Conservation (phyloP, 2,888 invertebrate genomes). For the Meiosimyza decipiens region DNA sequence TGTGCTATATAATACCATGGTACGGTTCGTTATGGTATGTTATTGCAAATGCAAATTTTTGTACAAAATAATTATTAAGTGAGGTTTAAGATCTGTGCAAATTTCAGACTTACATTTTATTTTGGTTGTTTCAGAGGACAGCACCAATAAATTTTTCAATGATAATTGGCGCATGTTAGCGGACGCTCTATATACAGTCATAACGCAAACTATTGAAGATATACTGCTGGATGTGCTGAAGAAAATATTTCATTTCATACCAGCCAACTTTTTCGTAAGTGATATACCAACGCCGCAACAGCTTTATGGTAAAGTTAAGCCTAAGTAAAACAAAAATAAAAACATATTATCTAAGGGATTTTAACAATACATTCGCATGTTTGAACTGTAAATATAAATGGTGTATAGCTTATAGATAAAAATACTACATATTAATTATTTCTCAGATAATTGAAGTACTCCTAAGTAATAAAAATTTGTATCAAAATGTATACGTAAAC, state of each 20-base stretch:
- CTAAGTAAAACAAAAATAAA: constrained; percentile 42
- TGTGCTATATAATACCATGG: too few relatives aligned
- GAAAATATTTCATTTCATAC: constrained; percentile 76
- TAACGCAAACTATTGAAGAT: constrained; percentile 78
- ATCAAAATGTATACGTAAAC: too few relatives aligned
- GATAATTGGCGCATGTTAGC: constrained; percentile 80
- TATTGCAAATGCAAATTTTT: too few relatives aligned
- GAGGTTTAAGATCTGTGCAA: too few relatives aligned
- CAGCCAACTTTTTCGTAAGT: constrained; percentile 76
- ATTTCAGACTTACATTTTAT: background rate
- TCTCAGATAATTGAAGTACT: too few relatives aligned
- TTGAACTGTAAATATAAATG: too few relatives aligned
- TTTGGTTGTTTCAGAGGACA: constrained; percentile 71
- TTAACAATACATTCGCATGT: background rate
- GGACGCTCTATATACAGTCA: constrained; percentile 76
- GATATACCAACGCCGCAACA: constrained; percentile 69
- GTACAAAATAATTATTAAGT: too few relatives aligned
- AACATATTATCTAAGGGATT: background rate
- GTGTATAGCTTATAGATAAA: too few relatives aligned
- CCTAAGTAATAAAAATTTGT: too few relatives aligned
- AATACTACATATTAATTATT: too few relatives aligned
- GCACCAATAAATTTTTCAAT: constrained; percentile 79
- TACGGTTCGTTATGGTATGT: too few relatives aligned
- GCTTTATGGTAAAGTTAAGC: constrained; percentile 55
- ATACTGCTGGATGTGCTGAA: constrained; percentile 75